Conservation (phyloP, 1,140 invertebrate species). For the Drosophila lacteicornis region DNA sequence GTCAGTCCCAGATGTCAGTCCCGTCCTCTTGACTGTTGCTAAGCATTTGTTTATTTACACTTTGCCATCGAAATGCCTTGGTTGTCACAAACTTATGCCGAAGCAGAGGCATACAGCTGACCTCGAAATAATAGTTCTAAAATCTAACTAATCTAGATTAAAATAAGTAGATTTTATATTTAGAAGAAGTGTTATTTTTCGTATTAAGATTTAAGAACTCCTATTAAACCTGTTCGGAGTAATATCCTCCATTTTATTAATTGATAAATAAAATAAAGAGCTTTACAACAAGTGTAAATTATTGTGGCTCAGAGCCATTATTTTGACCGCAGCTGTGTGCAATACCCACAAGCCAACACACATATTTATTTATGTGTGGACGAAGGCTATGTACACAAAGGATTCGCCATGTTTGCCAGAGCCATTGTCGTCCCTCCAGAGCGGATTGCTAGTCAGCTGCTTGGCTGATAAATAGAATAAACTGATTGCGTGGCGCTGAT, state of each 20-base stretch:
- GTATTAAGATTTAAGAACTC: not conserved
- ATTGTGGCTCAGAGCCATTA: not conserved
- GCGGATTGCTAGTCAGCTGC: slow-evolving; percentile 69
- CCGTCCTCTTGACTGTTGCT: slow-evolving; percentile 39
- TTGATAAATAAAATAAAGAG: not conserved
- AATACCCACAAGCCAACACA: slow-evolving; percentile 2
- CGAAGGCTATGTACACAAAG: slow-evolving; percentile 43
- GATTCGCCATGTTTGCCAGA: slow-evolving; percentile 28
- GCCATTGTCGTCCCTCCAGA: slow-evolving; percentile 49
- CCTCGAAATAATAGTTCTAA: too few relatives aligned
- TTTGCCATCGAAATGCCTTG: slow-evolving; percentile 49
- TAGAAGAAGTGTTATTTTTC: too few relatives aligned
- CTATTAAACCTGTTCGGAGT: fast-evolving
- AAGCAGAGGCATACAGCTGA: not conserved
- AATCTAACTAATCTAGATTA: too few relatives aligned
- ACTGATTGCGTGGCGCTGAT: slow-evolving; percentile 74
- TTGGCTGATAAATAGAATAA: slow-evolving; percentile 78
- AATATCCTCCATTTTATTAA: too few relatives aligned
- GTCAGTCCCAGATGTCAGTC: slow-evolving; percentile 28
- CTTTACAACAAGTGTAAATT: not conserved
- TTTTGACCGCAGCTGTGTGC: slow-evolving; percentile 22
- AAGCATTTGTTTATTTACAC: slow-evolving; percentile 79
- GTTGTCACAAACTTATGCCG: slow-evolving; percentile 56
- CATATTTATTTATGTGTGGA: slow-evolving; percentile 9
- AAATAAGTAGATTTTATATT: too few relatives aligned